Conservation (phyloP, 2,113 vertebrate genomes). For the Potamarius usumacintae region DNA sequence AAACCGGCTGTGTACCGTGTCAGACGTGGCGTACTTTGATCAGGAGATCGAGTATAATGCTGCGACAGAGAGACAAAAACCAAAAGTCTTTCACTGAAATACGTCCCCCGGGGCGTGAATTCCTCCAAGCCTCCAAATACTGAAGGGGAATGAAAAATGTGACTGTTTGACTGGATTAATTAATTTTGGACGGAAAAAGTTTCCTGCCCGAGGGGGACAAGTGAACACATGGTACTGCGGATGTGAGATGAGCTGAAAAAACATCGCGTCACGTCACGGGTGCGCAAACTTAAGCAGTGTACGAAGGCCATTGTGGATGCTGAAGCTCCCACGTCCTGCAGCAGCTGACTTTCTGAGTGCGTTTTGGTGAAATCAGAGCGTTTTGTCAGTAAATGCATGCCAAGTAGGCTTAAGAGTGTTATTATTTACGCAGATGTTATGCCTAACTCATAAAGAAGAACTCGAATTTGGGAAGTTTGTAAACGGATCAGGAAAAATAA, state of each 20-base stretch:
- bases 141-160: neutral
- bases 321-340: neutral
- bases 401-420: conserved; percentile 45
- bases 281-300: conserved; percentile 1
- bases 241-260: conserved; percentile 16
- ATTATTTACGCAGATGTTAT: conserved; percentile 32
- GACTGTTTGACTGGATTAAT: conserved; percentile 50
- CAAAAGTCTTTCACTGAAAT: neutral
- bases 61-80: no score
- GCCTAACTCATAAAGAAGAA: neutral
- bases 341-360: neutral
- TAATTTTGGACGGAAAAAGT: conserved; percentile 54
- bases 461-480: conserved; percentile 11
- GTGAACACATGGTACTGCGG: conserved; percentile 6
- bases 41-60: neutral
- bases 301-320: conserved; percentile 8
- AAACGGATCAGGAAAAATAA: neutral
- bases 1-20: neutral
- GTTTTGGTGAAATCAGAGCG: conserved; percentile 29
- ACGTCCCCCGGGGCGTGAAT: conserved; percentile 5
- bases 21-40: neutral
- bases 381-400: conserved; percentile 40
- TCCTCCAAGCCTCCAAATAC: conserved; percentile 30
- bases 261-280: neutral
- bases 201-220: conserved; percentile 42